Base-by-base conservation (phyloP, 2,888 invertebrate genomes). In the Toxonevra muliebris region DNA sequence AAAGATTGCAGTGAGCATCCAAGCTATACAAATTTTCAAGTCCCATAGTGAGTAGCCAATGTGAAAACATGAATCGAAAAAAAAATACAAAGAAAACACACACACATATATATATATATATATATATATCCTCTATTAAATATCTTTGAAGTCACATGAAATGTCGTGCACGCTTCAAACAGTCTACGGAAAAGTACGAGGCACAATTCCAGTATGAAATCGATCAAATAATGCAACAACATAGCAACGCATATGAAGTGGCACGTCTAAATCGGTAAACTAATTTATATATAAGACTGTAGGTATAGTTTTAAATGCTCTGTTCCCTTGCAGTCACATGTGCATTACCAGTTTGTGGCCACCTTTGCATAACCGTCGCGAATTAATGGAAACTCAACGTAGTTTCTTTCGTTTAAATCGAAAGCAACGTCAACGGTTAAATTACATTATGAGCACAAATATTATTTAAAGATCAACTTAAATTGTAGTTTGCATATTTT, bases 341-440 rank as follows among this genome's bases (percentile, higher is more conserved):
- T 62, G 75, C 1, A 71, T 74, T 17, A 78, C 79, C 4, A 72
- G 79, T 0, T 65, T 79, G 7, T 80, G 80, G 80, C 80, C 79
- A 7, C 80, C 79, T 0, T 58, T 79, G 17, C 80, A 80, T 53
- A 76, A 74, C 57, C 63, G 68, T 11, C 50, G 57, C 1, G 80
- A 80, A 68, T 45, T 78, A 11, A 67, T 66, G 0, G 45, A 59
- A 3, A 70, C 76, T 8, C 71, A 73, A 12, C 68, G 68, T 10
- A 30, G 69, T 8, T 75, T 77, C 53, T 79, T 75, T 65, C 71
- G 57, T 13, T 61, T 77, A 8, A 74, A 17, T 1, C 50, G 42
- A 13, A 73, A 69, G 13, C 68, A 79, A 12, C 73, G 76, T 2
- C 13, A 48, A 48, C 48, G 48, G 8, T 60, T 76, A 8, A 30